Base-by-base conservation (phyloP, 2,113 vertebrate species). In the Dendropsophus ebraccatus region DNA sequence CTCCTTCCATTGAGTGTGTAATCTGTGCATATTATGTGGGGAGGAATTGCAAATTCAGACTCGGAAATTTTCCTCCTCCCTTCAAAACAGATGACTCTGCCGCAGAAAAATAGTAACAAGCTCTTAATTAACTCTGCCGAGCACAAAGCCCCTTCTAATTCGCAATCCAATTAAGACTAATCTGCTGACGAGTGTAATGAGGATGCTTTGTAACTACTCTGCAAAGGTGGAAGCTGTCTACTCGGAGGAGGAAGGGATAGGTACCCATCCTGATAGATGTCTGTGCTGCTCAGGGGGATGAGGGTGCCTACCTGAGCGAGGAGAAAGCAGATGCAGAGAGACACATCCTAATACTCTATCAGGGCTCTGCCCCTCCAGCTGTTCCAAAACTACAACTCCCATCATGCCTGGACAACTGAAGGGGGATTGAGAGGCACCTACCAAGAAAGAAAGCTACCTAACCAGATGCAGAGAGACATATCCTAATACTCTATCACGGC, bases 81-180 rank as follows among this genome's bases (percentile, higher is more conserved):
- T 84, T 60, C 83, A 69, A 73, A 72, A 86, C 85, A 74, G 85
- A 81, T 49, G 69, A 81, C 78, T 87, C 62, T 49, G 54, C 77
- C 52, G 52, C 85, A 74, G 85, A 87, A 74, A 87, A 87, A 87
- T 87, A 74, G 85, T 87, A 87, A 87, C 85, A 47, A 87, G 85
- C 85, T 87, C 77, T 87, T 87, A 87, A 87, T 87, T 87, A 87
- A 87, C 85, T 87, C 85, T 87, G 85, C 85, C 50, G 52, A 81
- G 85, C 85, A 87, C 85, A 87, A 87, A 87, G 85, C 85, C 78
- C 85, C 85, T 74, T 81, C 85, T 87, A 87, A 87, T 87, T 87
- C 69, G 67, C 85, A 87, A 87, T 87, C 85, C 85, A 87, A 87
- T 87, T 87, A 87, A 87, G 85, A 74, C 85, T 87, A 81, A 87